These are phyloP conservation scores for Sympetrum striolatum DNA, from an alignment of 2,888 invertebrate genomes.

Conservation along the genomic window DNA sequence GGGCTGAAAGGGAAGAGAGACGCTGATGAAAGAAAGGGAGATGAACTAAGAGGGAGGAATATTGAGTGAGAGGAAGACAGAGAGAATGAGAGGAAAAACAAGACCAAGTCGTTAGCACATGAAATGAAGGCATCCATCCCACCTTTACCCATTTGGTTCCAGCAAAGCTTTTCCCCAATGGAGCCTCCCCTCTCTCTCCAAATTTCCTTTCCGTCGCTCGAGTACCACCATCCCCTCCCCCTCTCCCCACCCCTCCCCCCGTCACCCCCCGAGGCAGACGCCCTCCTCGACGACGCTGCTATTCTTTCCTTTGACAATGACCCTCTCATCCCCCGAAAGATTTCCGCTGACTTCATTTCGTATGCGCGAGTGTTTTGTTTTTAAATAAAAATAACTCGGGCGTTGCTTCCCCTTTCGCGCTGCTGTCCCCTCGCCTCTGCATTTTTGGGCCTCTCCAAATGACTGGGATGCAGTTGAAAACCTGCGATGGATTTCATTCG, in stretches of 20 bases:
- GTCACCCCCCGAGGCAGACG: not conserved
- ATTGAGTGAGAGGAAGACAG: too few species aligned
- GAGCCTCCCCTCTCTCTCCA: not conserved
- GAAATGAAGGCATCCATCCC: constrained; percentile 22
- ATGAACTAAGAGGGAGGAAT: too few species aligned
- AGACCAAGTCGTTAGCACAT: constrained; percentile 37
- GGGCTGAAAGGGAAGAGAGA: not conserved
- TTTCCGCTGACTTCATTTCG: constrained; percentile 8
- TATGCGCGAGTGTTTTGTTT: constrained; percentile 27
- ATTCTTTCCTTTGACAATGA: not conserved
- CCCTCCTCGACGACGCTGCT: not conserved
- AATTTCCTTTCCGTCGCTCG: not conserved
- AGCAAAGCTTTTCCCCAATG: not conserved
- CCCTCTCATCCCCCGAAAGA: not conserved
- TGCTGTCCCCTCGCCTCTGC: not conserved
- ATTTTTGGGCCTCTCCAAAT: not conserved
- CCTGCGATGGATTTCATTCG: too few species aligned
- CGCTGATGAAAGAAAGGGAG: not conserved
- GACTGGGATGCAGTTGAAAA: too few species aligned
- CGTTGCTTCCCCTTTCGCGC: not conserved
- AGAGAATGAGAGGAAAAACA: not conserved
- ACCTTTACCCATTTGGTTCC: not conserved
- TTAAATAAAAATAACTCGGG: constrained; percentile 7
- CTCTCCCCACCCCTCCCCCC: not conserved
- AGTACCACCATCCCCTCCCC: not conserved